These are phyloP conservation scores for Rhegmatorhina hoffmannsi DNA, from an alignment of 2,113 vertebrate genomes.

Conservation along the genomic window DNA sequence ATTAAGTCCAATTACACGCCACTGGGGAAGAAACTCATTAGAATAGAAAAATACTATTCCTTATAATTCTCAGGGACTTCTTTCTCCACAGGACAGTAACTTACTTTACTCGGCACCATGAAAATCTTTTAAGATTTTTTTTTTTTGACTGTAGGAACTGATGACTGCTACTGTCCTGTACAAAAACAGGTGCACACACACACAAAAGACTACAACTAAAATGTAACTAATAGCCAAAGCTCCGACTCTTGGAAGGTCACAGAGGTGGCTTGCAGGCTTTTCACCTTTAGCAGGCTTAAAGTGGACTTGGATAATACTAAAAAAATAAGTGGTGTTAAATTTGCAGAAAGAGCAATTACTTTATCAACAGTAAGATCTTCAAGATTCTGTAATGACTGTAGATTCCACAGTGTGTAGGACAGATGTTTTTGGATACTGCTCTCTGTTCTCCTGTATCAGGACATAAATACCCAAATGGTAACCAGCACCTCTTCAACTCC, in stretches of 20 bases:
- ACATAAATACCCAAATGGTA: background rate
- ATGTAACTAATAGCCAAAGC: slow-evolving; percentile 20
- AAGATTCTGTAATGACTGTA: background rate
- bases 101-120: background rate
- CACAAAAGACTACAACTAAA: background rate
- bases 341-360: background rate
- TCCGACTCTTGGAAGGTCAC: slow-evolving; percentile 27
- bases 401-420: background rate
- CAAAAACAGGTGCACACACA: background rate
- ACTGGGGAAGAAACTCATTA: background rate
- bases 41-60: background rate
- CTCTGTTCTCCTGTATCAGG: background rate
- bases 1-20: background rate
- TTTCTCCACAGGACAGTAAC: background rate
- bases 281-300: slow-evolving; percentile 40
- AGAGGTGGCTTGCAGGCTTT: slow-evolving; percentile 39
- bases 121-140: background rate
- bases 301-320: background rate
- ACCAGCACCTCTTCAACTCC: background rate
- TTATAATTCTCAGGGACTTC: background rate
- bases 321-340: background rate
- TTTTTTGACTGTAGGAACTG: background rate
- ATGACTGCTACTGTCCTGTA: background rate
- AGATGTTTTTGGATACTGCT: background rate
- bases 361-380: background rate